Percentiles rank a stretch among this genome's conserved stretches.
phyloP scores from a whole-genome alignment of 2,888 invertebrate genomes.

The Leptopterna dolabrata region DNA sequence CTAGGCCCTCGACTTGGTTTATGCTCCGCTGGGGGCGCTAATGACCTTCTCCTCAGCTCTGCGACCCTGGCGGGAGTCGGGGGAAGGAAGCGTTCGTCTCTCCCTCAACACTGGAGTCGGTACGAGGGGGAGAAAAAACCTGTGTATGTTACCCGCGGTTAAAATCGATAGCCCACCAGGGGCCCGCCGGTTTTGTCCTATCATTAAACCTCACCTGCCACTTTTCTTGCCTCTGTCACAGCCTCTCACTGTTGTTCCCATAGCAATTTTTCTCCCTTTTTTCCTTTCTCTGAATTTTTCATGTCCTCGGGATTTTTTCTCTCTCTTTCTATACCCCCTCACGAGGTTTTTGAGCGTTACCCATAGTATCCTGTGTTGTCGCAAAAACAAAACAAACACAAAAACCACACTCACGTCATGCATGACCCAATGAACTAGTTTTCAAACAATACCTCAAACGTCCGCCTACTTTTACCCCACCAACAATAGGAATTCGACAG shows the following conservation, averaged over 20 bases:
- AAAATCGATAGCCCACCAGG: constrained; percentile 44
- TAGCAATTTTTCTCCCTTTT: constrained; percentile 7
- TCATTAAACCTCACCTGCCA: constrained; percentile 44
- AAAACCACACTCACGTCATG: no score
- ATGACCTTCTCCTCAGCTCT: neutral
- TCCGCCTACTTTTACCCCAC: no score
- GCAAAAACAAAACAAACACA: no score
- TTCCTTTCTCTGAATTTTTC: neutral
- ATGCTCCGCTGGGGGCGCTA: neutral
- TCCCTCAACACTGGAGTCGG: neutral
- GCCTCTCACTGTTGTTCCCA: constrained; percentile 15
- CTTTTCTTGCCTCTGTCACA: neutral
- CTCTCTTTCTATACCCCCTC: neutral
- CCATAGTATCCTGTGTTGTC: neutral
- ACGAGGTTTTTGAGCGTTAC: neutral
- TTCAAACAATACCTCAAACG: no score
- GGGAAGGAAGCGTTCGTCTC: neutral
- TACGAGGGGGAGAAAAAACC: neutral
- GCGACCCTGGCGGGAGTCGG: neutral
- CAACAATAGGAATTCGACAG: no score
- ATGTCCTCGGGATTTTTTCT: neutral
- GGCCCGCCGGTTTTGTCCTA: constrained; percentile 33
- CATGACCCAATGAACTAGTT: no score
- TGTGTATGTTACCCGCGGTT: constrained; percentile 31
- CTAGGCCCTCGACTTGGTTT: neutral